Evolutionary conservation across 1,140 invertebrate genomes (phyloP).

Genomic region (Drosophila novamexicana): DNA sequence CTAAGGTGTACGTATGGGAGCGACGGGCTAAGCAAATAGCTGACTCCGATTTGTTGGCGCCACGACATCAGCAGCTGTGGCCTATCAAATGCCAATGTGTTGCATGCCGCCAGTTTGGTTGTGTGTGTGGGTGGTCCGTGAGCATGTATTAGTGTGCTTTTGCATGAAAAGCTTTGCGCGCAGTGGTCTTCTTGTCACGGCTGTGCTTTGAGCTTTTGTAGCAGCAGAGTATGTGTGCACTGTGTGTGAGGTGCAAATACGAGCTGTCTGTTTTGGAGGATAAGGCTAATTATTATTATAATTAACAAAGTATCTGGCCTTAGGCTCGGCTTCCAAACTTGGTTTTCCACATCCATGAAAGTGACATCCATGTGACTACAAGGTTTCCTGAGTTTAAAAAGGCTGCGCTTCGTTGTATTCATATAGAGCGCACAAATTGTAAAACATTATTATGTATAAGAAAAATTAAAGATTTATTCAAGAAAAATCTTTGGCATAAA

Average conservation of each 20-base stretch:
- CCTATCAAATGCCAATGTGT: conserved; percentile 36
- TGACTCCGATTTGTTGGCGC: conserved; percentile 48
- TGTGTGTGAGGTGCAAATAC: no score
- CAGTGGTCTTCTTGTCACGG: background rate
- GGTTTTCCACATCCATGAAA: no score
- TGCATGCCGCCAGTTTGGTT: conserved; percentile 22
- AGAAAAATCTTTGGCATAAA: conserved; percentile 3
- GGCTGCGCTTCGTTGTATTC: no score
- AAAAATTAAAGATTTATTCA: conserved; percentile 7
- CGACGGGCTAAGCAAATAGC: conserved; percentile 21
- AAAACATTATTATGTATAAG: background rate
- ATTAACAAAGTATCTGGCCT: no score
- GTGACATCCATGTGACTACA: no score
- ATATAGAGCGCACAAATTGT: background rate
- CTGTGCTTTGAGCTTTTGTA: no score
- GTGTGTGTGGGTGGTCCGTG: background rate
- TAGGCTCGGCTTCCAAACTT: no score
- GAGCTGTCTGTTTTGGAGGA: no score
- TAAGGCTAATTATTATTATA: no score
- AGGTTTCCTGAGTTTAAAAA: no score
- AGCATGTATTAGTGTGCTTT: background rate
- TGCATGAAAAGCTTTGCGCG: background rate
- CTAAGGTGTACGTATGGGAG: conserved; percentile 28
- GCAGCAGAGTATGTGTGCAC: no score
- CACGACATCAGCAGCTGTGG: conserved; percentile 33